Evolutionary conservation across 2,113 vertebrate genomes (phyloP).

Genomic region (Larimichthys crocea): DNA sequence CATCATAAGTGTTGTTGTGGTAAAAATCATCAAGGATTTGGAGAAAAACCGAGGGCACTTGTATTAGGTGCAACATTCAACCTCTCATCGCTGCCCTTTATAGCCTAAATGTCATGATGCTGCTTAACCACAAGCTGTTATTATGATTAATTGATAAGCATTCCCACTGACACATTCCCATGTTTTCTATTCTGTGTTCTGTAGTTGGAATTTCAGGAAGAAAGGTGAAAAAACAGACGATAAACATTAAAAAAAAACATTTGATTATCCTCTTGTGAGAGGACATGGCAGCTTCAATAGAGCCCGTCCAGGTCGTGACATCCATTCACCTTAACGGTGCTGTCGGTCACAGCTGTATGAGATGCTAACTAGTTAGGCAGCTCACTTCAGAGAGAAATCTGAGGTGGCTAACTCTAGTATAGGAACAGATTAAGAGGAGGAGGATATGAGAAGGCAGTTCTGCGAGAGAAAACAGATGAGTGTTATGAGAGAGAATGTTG

Average conservation of each 20-base stretch:
- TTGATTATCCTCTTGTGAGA: not conserved
- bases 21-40: not conserved
- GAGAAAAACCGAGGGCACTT: not conserved
- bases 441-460: not conserved
- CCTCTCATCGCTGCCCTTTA: slow-evolving; percentile 50
- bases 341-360: not conserved
- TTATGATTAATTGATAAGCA: slow-evolving; percentile 76
- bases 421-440: slow-evolving; percentile 4
- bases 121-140: slow-evolving; percentile 66
- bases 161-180: slow-evolving; percentile 29
- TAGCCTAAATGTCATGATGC: slow-evolving; percentile 72
- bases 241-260: not conserved
- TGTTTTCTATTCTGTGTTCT: not conserved
- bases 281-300: not conserved
- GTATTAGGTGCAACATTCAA: slow-evolving; percentile 22
- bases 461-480: slow-evolving; percentile 2
- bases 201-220: not conserved
- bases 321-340: too few species aligned
- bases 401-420: not conserved
- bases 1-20: not conserved
- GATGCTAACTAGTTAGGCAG: not conserved
- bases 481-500: not conserved
- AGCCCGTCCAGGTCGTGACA: not conserved
- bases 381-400: not conserved
- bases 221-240: not conserved